phyloP scores from a whole-genome alignment of 2,888 invertebrate species.

The Thera obeliscata region DNA sequence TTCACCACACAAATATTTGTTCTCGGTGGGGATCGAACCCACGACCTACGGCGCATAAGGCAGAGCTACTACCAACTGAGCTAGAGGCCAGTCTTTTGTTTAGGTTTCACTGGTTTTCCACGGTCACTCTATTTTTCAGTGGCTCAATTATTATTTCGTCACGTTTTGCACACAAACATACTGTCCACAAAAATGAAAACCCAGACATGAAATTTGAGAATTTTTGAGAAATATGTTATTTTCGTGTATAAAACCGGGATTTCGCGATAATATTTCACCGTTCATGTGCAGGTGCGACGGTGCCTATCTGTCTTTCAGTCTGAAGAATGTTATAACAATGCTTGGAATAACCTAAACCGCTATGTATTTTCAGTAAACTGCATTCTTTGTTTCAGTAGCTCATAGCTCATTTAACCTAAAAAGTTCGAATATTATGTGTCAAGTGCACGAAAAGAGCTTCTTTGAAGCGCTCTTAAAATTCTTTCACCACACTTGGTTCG shows the following conservation, averaged over 20 bases:
- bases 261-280: slow-evolving; percentile 57
- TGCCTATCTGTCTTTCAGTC: slow-evolving; percentile 32
- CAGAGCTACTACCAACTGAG: too few species aligned
- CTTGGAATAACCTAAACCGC: slow-evolving; percentile 16
- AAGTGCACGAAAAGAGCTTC: too few species aligned
- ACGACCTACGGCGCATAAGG: too few species aligned
- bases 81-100: too few species aligned
- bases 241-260: slow-evolving; percentile 53
- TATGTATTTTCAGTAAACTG: slow-evolving; percentile 2
- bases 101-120: too few species aligned
- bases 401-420: background rate
- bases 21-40: too few species aligned
- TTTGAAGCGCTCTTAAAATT: too few species aligned
- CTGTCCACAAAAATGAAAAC: slow-evolving; percentile 30
- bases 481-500: too few species aligned
- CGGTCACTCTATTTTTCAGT: background rate
- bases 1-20: too few species aligned
- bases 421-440: too few species aligned
- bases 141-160: background rate
- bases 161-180: slow-evolving; percentile 4
- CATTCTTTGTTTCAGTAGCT: background rate
- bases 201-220: slow-evolving; percentile 35
- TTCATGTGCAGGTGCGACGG: slow-evolving; percentile 53
- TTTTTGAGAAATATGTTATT: slow-evolving; percentile 35
- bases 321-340: slow-evolving; percentile 44